phyloP scores from a whole-genome alignment of 2,797 vertebrate genomes.

The Falco concolor region DNA sequence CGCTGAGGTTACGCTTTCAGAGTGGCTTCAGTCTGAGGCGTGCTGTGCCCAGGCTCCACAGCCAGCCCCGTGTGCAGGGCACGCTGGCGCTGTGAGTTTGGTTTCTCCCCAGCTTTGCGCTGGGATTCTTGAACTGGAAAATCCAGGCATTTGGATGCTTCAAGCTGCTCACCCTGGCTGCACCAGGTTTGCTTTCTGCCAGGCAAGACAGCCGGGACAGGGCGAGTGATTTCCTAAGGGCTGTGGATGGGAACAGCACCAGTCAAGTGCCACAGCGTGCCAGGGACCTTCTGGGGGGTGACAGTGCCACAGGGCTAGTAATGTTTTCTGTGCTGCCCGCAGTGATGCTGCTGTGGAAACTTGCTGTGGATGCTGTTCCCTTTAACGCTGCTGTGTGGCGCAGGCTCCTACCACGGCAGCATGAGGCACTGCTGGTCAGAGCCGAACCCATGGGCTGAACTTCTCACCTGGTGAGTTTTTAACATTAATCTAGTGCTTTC shows the following conservation, averaged over 20 bases:
- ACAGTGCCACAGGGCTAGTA: rapidly evolving
- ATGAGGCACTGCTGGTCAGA: not conserved
- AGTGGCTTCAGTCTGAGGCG: not conserved
- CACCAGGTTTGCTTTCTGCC: not conserved
- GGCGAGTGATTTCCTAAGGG: rapidly evolving
- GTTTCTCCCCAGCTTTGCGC: not conserved
- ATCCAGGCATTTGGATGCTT: not conserved
- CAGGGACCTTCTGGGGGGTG: not conserved
- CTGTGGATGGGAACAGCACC: rapidly evolving
- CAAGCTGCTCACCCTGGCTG: not conserved
- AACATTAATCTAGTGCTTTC: too few species aligned
- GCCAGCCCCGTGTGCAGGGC: not conserved
- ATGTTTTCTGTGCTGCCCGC: rapidly evolving
- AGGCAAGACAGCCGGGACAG: not conserved
- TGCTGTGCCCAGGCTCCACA: not conserved
- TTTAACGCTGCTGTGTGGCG: rapidly evolving
- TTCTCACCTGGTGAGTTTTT: not conserved
- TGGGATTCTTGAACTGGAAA: not conserved
- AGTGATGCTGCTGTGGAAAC: not conserved
- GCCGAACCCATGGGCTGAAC: not conserved
- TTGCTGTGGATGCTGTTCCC: rapidly evolving
- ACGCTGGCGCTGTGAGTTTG: rapidly evolving
- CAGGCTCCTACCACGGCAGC: rapidly evolving
- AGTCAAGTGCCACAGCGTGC: rapidly evolving
- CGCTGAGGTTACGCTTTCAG: not conserved